These are phyloP conservation scores for Gallinago solitaria DNA, from an alignment of 2,797 vertebrate species.

Conservation along the genomic window DNA sequence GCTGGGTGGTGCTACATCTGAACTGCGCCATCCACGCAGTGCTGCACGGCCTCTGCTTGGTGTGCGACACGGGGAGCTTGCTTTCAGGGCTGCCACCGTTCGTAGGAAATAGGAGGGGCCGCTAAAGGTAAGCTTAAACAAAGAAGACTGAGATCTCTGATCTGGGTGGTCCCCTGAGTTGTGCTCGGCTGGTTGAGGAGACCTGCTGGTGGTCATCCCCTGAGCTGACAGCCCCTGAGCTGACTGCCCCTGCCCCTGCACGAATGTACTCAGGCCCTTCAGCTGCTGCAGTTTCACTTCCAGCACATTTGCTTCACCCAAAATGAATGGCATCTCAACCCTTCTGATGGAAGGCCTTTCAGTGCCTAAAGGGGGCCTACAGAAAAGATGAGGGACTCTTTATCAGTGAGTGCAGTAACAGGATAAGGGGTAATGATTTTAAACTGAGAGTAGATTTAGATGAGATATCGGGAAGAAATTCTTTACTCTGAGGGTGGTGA, in stretches of 20 bases:
- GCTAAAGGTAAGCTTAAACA: not conserved
- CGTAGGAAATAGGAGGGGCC: not conserved
- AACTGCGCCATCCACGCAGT: not conserved
- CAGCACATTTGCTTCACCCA: not conserved
- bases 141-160: not conserved
- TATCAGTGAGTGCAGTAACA: not conserved
- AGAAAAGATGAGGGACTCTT: not conserved
- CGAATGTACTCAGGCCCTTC: accelerated
- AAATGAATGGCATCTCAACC: not conserved
- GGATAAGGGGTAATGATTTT: not conserved
- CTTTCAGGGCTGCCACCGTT: not conserved
- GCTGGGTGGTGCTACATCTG: accelerated
- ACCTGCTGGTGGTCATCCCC: not conserved
- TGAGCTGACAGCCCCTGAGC: not conserved
- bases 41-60: not conserved
- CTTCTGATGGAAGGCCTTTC: not conserved
- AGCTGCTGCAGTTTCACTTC: not conserved
- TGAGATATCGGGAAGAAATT: not conserved
- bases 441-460: not conserved
- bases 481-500: not conserved
- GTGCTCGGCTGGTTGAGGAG: not conserved
- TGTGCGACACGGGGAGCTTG: not conserved
- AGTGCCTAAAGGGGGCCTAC: not conserved
- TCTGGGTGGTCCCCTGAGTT: not conserved
- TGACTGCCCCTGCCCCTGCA: not conserved